These are phyloP conservation scores for Enteromius paludinosus DNA, from an alignment of 2,797 vertebrate genomes.

Conservation along the genomic window DNA sequence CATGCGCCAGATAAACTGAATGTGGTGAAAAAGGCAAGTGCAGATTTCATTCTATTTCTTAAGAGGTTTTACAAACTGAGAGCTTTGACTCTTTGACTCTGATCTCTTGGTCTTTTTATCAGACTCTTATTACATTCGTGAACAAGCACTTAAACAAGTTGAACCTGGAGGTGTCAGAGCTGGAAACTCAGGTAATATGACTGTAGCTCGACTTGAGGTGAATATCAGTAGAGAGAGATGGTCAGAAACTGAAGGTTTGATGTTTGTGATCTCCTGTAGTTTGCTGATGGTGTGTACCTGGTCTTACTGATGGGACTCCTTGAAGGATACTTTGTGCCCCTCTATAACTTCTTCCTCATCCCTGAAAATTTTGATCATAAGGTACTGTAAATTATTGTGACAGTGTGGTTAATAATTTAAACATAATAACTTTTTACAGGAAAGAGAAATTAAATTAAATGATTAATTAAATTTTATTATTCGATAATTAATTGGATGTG, in stretches of 20 bases:
- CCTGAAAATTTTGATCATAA: conserved; percentile 90
- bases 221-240: not conserved
- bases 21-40: conserved; percentile 86
- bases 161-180: conserved; percentile 88
- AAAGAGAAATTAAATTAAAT: not conserved
- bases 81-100: conserved; percentile 1
- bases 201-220: not conserved
- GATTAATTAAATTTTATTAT: no score
- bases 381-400: conserved; percentile 68
- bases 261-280: conserved; percentile 66
- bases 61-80: not conserved
- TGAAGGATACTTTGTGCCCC: conserved; percentile 86
- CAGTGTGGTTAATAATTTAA: not conserved
- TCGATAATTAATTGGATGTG: no score
- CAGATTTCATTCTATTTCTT: not conserved
- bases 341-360: conserved; percentile 89
- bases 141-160: conserved; percentile 90
- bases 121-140: conserved; percentile 90
- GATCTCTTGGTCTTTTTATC: conserved; percentile 56
- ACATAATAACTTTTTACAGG: not conserved
- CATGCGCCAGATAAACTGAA: conserved; percentile 90
- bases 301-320: conserved; percentile 88
- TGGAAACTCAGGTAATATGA: conserved; percentile 84
- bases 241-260: not conserved
- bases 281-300: conserved; percentile 89